These are phyloP conservation scores for Carabus problematicus DNA, from an alignment of 2,888 invertebrate genomes.

Conservation along the genomic window DNA sequence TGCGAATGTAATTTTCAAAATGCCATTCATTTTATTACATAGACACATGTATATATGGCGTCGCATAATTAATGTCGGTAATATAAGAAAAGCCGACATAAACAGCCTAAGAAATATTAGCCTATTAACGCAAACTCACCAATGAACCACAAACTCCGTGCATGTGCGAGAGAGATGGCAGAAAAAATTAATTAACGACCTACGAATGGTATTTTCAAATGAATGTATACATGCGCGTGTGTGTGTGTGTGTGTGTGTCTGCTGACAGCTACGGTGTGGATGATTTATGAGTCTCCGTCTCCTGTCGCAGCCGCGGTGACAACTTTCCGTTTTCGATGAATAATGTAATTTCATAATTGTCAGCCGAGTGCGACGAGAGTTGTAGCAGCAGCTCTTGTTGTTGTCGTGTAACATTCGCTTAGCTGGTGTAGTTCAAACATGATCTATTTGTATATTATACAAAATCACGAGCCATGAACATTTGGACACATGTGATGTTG, in stretches of 20 bases:
- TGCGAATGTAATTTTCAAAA: constrained; percentile 42
- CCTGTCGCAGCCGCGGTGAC: constrained; percentile 50
- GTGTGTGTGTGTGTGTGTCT: too few species aligned
- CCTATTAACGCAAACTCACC: constrained; percentile 40
- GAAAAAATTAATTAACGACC: constrained; percentile 43
- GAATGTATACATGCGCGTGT: constrained; percentile 20
- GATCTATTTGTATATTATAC: constrained; percentile 55
- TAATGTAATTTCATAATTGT: constrained; percentile 60
- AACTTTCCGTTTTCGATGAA: constrained; percentile 57
- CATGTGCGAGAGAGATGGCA: constrained; percentile 12
- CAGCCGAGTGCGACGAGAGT: constrained; percentile 54
- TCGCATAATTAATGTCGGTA: constrained; percentile 41
- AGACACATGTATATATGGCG: constrained; percentile 41
- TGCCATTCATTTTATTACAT: constrained; percentile 40
- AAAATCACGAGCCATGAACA: not conserved
- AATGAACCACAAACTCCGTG: not conserved
- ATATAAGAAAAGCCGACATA: constrained; percentile 43
- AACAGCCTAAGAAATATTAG: constrained; percentile 43
- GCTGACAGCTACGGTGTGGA: constrained; percentile 27
- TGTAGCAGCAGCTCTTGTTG: not conserved
- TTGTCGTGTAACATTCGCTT: not conserved
- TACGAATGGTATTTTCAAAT: constrained; percentile 42
- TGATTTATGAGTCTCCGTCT: constrained; percentile 44
- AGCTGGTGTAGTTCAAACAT: constrained; percentile 52
- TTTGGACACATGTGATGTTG: too few species aligned